Base-by-base conservation (phyloP, 1,140 invertebrate species). In the Procambarus virginalis region DNA sequence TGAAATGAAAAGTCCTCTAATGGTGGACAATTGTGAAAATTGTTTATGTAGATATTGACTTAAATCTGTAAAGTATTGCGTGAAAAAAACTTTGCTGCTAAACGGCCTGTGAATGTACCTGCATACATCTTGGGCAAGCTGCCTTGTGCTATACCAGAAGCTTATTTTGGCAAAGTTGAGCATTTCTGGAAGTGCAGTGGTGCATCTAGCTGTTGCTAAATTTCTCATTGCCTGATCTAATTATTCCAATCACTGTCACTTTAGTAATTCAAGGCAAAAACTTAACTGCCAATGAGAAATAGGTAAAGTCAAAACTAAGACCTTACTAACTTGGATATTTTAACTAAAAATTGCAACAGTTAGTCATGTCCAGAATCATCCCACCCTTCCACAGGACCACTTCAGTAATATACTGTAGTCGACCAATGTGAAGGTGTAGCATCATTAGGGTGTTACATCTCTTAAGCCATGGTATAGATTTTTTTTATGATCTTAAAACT, bases 31-130 rank as follows among this genome's bases (percentile, higher is more conserved):
- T 58, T 80, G 46, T 80, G 55, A 22, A 80, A 49, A 80, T 55
- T 58, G 34, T 80, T 58, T 80, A 58, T 80, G 49, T 80, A 80
- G n/a, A 51, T 34, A 80, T n/a, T 80, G 78, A 80, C 8, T 55
- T 55, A 55, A 58, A n/a, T 20, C 34, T 55, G 20, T 58, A 51
- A 80, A 55, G 20, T 80, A 55, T 80, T 17, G 14, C 9, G 49
- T n/a, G 49, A 9, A 80, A 80, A n/a, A 12, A 34, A 12, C 55
- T n/a, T 80, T 80, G 55, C 78, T 80, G 78, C 49, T 80, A 58
- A 55, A 46, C 22, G 34, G 49, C 78, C 17, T 55, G 49, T 80
- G 78, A 58, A n/a, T 80, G 49, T 80, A 80, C 78, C 48, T 80
- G 49, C 34, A 80, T 34, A 80, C 49, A 55, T 49, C 22, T 80